These are phyloP conservation scores for Sclerurus mexicanus DNA, from an alignment of 2,113 vertebrate species.

Conservation along the genomic window DNA sequence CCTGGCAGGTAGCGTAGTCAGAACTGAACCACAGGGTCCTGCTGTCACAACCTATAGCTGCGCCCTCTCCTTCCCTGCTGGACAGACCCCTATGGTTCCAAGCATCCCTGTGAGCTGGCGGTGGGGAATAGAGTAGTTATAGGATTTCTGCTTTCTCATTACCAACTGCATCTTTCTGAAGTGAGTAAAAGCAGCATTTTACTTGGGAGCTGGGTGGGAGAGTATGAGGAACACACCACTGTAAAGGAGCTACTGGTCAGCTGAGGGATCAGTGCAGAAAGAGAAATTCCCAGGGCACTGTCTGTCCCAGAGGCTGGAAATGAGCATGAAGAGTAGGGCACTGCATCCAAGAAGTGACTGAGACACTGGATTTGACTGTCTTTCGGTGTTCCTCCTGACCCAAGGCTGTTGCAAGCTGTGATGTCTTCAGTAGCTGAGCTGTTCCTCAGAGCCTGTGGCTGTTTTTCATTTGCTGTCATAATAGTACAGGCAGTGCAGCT, in stretches of 20 bases:
- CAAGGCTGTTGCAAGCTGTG: neutral
- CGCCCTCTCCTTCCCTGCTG: neutral
- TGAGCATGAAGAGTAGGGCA: neutral
- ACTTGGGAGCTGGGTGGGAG: neutral
- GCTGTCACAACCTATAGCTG: neutral
- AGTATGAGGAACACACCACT: rapidly evolving
- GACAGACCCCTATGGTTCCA: rapidly evolving
- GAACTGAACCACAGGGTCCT: neutral
- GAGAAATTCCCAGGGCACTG: neutral
- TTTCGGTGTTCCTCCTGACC: neutral
- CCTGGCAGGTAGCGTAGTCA: rapidly evolving
- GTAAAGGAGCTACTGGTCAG: neutral
- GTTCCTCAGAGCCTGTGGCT: neutral
- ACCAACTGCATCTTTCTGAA: neutral
- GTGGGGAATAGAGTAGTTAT: rapidly evolving
- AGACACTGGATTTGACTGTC: neutral
- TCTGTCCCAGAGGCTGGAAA: neutral
- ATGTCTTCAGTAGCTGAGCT: neutral
- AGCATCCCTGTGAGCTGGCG: neutral
- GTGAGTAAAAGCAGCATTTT: neutral
- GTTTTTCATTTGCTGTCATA: neutral
- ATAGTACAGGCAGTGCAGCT: neutral
- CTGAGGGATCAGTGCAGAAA: neutral
- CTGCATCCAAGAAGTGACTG: neutral
- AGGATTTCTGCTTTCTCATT: neutral